Percentiles rank a stretch among this genome's conserved stretches.
These are phyloP conservation scores for Ctena decussata DNA, from an alignment of 2,888 invertebrate genomes.

Conservation along the genomic window DNA sequence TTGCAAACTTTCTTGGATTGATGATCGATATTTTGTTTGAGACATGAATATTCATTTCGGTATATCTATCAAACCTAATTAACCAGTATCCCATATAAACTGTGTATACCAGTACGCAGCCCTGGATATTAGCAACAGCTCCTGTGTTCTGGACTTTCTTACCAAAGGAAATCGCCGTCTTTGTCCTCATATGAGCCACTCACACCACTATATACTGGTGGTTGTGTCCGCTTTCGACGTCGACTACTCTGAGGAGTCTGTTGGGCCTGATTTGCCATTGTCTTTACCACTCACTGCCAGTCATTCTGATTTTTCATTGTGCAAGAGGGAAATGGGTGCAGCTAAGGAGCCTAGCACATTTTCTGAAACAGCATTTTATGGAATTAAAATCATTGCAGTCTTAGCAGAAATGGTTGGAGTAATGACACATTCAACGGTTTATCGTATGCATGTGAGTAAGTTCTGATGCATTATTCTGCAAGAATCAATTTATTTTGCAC, in stretches of 20 bases:
- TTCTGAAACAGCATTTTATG: background rate
- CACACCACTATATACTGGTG: constrained; percentile 84
- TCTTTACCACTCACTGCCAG: background rate
- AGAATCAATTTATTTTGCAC: background rate
- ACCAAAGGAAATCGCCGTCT: constrained; percentile 86
- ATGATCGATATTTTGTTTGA: no score
- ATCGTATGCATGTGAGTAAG: background rate
- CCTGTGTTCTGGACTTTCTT: no score
- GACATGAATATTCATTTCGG: no score
- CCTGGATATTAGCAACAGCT: no score
- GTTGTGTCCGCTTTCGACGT: constrained; percentile 80
- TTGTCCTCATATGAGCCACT: constrained; percentile 84
- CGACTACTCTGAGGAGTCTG: constrained; percentile 50
- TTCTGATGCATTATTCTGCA: background rate
- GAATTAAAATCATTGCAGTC: no score
- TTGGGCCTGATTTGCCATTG: constrained; percentile 21
- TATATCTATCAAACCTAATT: no score
- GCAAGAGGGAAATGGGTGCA: background rate
- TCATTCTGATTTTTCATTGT: background rate
- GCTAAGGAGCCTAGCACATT: no score
- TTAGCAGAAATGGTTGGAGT: no score
- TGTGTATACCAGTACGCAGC: no score
- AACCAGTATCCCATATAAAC: no score
- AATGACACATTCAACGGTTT: background rate
- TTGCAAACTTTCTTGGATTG: no score